Conservation (phyloP, 1,140 invertebrate genomes). For the Drosophila sp. region DNA sequence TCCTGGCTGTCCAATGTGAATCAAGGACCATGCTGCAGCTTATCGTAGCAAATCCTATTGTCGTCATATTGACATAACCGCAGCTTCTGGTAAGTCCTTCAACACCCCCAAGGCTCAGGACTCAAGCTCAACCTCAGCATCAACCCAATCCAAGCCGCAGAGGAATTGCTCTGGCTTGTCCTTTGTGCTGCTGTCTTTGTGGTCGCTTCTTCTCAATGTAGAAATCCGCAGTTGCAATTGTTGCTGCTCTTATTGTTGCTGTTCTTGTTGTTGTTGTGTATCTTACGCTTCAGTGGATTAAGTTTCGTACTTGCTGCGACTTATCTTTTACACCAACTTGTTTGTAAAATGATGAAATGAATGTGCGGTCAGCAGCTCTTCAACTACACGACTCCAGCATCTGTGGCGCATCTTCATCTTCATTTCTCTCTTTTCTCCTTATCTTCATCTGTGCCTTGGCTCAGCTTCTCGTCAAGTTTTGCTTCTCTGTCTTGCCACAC, state of each 20-base stretch:
- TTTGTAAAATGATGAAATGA: conserved; percentile 80
- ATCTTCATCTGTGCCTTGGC: conserved; percentile 19
- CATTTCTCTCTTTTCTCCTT: conserved; percentile 1
- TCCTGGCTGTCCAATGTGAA: conserved; percentile 35
- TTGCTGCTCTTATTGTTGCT: conserved; percentile 17
- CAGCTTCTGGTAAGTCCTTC: conserved; percentile 49
- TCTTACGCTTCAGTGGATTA: conserved; percentile 77
- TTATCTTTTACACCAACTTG: conserved; percentile 78
- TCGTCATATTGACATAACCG: conserved; percentile 82
- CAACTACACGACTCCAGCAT: conserved; percentile 15
- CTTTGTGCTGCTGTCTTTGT: conserved; percentile 62
- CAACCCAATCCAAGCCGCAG: conserved; percentile 23
- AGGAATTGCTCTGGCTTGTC: conserved; percentile 61
- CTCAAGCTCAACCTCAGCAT: conserved; percentile 16
- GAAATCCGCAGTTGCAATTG: conserved; percentile 37
- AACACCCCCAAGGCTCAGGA: conserved; percentile 13
- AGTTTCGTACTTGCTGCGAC: conserved; percentile 74
- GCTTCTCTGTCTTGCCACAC: conserved; percentile 21
- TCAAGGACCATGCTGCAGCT: conserved; percentile 70
- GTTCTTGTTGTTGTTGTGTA: conserved; percentile 61
- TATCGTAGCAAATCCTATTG: conserved; percentile 79
- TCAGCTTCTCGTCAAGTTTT: conserved; percentile 52
- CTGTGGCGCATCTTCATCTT: conserved; percentile 18
- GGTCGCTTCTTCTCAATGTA: conserved; percentile 50
- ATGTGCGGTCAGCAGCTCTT: conserved; percentile 75